Evolutionary conservation across 2,888 invertebrate genomes (phyloP).

Genomic region (Machimus rusticus): DNA sequence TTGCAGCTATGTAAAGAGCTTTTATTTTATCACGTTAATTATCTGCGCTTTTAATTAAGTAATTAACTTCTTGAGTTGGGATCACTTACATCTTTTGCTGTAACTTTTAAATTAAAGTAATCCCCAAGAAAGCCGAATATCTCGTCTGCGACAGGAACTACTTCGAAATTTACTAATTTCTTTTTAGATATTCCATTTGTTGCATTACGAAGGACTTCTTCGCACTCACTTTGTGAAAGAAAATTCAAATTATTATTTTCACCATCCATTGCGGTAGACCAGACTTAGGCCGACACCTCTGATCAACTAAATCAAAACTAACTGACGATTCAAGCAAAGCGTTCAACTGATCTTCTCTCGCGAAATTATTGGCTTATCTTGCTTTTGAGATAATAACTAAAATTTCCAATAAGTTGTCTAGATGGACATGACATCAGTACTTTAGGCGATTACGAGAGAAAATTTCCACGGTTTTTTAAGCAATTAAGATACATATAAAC

Average conservation of each 20-base stretch:
- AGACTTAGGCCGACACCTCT: not conserved
- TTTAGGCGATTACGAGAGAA: not conserved
- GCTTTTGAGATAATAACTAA: not conserved
- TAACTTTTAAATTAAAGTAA: slow-evolving; percentile 54
- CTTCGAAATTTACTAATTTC: slow-evolving; percentile 47
- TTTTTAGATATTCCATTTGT: slow-evolving; percentile 41
- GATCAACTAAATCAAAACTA: not conserved
- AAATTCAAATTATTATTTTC: not conserved
- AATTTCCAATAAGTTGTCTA: not conserved
- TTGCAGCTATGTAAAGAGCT: not conserved
- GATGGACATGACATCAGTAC: not conserved
- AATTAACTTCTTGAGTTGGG: not conserved
- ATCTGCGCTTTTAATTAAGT: not conserved
- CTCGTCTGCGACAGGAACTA: slow-evolving; percentile 52
- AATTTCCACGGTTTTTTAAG: not conserved
- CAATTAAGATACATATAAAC: not conserved
- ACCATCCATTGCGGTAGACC: not conserved
- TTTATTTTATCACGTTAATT: not conserved
- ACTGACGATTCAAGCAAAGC: not conserved
- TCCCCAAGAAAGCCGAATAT: slow-evolving; percentile 59
- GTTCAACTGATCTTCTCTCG: not conserved
- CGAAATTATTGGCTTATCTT: not conserved
- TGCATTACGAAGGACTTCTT: slow-evolving; percentile 38
- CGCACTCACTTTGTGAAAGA: not conserved
- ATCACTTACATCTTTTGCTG: not conserved